Evolutionary conservation across 1,140 invertebrate species (phyloP), one percentile per base, ranked within the genome.

Genomic region (Oncopodura yosiiana): DNA sequence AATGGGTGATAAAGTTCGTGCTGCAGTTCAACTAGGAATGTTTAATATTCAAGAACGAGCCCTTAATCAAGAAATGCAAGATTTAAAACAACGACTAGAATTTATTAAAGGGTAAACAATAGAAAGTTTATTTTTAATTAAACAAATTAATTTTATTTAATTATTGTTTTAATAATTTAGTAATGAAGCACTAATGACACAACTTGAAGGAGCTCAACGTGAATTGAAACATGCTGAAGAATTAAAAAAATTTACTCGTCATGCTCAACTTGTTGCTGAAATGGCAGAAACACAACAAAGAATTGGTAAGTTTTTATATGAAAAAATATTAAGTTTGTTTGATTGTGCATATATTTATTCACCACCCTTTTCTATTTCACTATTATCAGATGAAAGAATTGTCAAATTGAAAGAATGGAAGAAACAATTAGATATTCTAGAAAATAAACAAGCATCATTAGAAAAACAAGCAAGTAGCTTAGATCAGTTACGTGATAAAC

Each of bases 121-220:
- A n/a, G n/a, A 16, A 19, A 8, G 6, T 41, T 41, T n/a, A n/a
- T n/a, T n/a, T n/a, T n/a, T n/a, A n/a, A n/a, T n/a, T n/a, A n/a
- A 43, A 51, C 3, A 34, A 38, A 32, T 32, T 6, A 29, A 32
- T 34, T 36, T 26, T 23, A 39, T 18, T 27, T 3, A 49, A 24
- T 18, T 29, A 21, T 34, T 21, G 34, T 43, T 19, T 34, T 52
- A 16, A 42, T 53, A n/a, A n/a, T 49, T 16, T 50, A 71, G 50
- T 6, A 27, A 52, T n/a, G 45, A 32, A 23, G 6, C 37, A 14
- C 18, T 60, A 8, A 16, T 60, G 1, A 38, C 32, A 26, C 11
- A 54, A 34, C 24, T 53, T 16, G 49, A 51, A 12, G 41, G 19
- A 4, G 59, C 59, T n/a, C 37, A 26, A 9, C 4, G 51, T 14